Evolutionary conservation across 2,797 vertebrate species (phyloP).

Genomic region (Spea hammondii): DNA sequence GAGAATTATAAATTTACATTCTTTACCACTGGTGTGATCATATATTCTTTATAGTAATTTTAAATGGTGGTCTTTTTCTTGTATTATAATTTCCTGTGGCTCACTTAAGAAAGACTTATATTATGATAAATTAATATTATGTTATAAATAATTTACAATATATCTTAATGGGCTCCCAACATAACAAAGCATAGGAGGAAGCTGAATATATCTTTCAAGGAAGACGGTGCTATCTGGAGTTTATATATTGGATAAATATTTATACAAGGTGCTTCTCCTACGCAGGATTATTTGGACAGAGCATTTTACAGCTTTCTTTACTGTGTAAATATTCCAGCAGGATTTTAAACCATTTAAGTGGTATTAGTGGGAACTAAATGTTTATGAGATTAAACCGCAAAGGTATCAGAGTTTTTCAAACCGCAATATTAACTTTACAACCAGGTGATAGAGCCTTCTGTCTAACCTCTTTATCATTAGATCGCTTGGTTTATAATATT

Average conservation of each 20-base stretch:
- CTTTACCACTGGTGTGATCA: too few species aligned
- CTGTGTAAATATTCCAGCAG: constrained; percentile 69
- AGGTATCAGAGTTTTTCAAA: constrained; percentile 66
- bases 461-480: background rate
- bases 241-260: constrained; percentile 75
- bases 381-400: constrained; percentile 70
- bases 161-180: constrained; percentile 20
- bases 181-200: constrained; percentile 60
- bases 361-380: constrained; percentile 74
- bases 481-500: background rate
- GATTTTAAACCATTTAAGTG: constrained; percentile 74
- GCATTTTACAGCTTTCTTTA: constrained; percentile 66
- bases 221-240: constrained; percentile 69
- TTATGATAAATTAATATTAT: constrained; percentile 22
- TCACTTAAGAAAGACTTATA: constrained; percentile 20
- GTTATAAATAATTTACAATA: constrained; percentile 27
- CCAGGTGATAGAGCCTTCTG: constrained; percentile 58
- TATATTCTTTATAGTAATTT: too few species aligned
- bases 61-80: background rate
- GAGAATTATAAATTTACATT: too few species aligned
- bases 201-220: constrained; percentile 61
- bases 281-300: constrained; percentile 67
- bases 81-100: background rate
- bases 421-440: constrained; percentile 61
- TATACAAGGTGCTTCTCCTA: constrained; percentile 72